Conservation (phyloP, 2,888 invertebrate species). For the Lomographa bimaculata region DNA sequence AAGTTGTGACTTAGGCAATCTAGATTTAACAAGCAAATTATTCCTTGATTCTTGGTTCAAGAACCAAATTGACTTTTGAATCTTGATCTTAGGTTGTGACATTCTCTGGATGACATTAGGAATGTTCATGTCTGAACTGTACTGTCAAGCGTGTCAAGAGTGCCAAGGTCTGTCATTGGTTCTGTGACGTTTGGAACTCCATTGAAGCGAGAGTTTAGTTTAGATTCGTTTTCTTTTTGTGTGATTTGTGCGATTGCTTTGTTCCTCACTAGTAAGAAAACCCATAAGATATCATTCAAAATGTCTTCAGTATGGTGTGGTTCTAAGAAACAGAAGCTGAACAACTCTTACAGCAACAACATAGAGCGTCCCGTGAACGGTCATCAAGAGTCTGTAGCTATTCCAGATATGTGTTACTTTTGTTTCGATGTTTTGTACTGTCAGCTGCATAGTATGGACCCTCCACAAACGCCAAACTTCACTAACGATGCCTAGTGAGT, state of each 20-base stretch:
- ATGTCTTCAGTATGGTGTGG: slow-evolving; percentile 97
- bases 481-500: slow-evolving; percentile 98
- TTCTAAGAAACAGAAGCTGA: slow-evolving; percentile 95
- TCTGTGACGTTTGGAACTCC: no score
- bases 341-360: slow-evolving; percentile 84
- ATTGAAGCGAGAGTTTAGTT: slow-evolving; percentile 49
- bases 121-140: no score
- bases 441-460: slow-evolving; percentile 96
- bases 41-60: no score
- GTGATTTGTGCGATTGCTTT: slow-evolving; percentile 56
- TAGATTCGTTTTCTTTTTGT: slow-evolving; percentile 52
- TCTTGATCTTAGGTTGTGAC: no score
- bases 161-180: no score
- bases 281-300: slow-evolving; percentile 46
- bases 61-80: no score
- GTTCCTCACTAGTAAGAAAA: slow-evolving; percentile 33
- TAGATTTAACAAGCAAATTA: no score
- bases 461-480: slow-evolving; percentile 95
- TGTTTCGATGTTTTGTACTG: slow-evolving; percentile 99
- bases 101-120: no score
- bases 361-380: slow-evolving; percentile 84
- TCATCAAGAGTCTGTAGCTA: slow-evolving; percentile 86
- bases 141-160: no score
- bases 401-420: slow-evolving; percentile 98
- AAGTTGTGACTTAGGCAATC: no score